Base-by-base conservation (phyloP, 2,797 vertebrate species). In the Eupleurogrammus muticus region DNA sequence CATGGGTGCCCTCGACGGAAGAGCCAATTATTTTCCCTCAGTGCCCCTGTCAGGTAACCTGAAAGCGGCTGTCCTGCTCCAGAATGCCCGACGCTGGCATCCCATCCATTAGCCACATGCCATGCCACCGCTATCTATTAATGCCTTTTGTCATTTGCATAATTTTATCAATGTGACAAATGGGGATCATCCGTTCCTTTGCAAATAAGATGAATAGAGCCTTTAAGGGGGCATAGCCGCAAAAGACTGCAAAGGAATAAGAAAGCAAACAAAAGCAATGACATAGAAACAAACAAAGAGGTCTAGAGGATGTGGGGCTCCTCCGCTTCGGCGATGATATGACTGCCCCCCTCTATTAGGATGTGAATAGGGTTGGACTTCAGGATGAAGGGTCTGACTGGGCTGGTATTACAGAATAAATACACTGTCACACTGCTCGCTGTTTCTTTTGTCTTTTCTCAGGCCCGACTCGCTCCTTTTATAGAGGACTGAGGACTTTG, bases 1-100 rank as follows among this genome's bases (percentile, higher is more conserved):
- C 90, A 91, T 91, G 85, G 79, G 78, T 85, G 88, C 85, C 84
- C 85, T 73, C 82, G 71, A 89, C 11, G 78, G 82, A 92, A 91
- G 92, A 93, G 87, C 87, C 92, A 94, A 93, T 94, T 93, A 93
- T 93, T 93, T 92, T 92, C 92, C 90, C 86, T 91, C 91, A 92
- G 84, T 91, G 87, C 73, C 88, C 89, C 93, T 93, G 93, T 94
- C 92, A 94, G 92, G 87, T 92, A 90, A 87, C 84, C 91, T 91
- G 90, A 93, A 92, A 93, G 91, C 79, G 64, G 80, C 88, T 88
- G 89, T 94, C 93, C 92, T 79, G 80, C 83, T 85, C 85, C 38
- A 87, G 86, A 91, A 90, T 88, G 87, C 87, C 83, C 85, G 69
- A 73, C 69, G 32, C 88, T 84, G 88, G 87, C 89, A 88, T 88